Evolutionary conservation across 2,888 invertebrate genomes (phyloP).

Genomic region (Pyrrhia umbra): DNA sequence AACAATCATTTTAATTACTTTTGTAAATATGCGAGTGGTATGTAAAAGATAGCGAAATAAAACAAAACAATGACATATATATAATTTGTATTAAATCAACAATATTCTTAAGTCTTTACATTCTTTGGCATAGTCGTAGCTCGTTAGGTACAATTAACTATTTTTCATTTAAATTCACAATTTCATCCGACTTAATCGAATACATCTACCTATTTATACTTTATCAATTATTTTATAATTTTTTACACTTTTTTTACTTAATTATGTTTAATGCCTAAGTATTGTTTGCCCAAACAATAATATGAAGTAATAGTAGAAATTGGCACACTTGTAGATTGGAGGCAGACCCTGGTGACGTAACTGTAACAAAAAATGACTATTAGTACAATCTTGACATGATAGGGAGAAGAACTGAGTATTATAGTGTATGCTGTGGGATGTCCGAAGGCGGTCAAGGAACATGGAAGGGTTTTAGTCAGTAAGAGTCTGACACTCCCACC

Average conservation of each 20-base stretch:
- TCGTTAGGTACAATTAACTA: conserved; percentile 75
- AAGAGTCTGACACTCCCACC: no score
- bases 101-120: conserved; percentile 88
- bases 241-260: conserved; percentile 64
- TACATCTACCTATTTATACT: conserved; percentile 79
- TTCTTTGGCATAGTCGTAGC: conserved; percentile 88
- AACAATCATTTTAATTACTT: no score
- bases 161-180: conserved; percentile 82
- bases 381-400: not conserved
- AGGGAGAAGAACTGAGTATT: not conserved
- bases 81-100: conserved; percentile 90
- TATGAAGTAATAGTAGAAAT: conserved; percentile 78
- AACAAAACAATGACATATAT: conserved; percentile 80
- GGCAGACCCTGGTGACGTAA: conserved; percentile 86
- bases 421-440: no score
- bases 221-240: conserved; percentile 70
- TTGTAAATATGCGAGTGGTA: no score
- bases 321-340: conserved; percentile 81
- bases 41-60: conserved; percentile 65
- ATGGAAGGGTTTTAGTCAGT: no score
- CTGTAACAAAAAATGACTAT: conserved; percentile 73
- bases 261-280: conserved; percentile 72
- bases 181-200: conserved; percentile 76
- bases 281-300: conserved; percentile 82
- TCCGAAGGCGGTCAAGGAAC: no score